Conservation (phyloP, 1,140 invertebrate species). For the Lordiphosa mommai region DNA sequence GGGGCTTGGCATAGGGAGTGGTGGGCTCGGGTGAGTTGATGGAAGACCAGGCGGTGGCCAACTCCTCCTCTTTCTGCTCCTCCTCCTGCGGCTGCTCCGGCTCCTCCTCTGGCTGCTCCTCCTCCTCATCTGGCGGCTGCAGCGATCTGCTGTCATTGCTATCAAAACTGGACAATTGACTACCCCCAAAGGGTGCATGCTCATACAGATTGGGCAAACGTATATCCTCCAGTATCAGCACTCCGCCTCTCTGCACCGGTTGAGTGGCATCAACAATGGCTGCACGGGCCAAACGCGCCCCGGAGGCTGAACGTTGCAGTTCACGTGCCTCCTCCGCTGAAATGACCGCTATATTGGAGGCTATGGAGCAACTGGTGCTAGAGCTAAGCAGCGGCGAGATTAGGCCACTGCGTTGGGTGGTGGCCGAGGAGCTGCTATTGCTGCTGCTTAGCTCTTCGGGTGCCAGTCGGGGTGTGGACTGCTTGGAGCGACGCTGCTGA, state of each 20-base stretch:
- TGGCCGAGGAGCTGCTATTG: slow-evolving; percentile 11
- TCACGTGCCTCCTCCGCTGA: slow-evolving; percentile 57
- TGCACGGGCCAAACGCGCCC: slow-evolving; percentile 8
- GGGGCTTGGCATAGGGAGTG: not conserved
- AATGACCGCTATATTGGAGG: slow-evolving; percentile 59
- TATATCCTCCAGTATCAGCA: slow-evolving; percentile 57
- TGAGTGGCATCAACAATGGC: slow-evolving; percentile 43
- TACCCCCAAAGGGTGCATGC: not conserved
- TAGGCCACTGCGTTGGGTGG: slow-evolving; percentile 5
- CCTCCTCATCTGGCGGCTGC: not conserved
- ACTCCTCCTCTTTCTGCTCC: not conserved
- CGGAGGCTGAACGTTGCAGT: slow-evolving; percentile 46
- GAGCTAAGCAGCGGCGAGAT: slow-evolving; percentile 28
- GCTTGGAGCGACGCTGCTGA: not conserved
- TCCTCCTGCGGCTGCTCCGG: not conserved
- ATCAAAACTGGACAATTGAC: slow-evolving; percentile 9
- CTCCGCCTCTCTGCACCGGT: slow-evolving; percentile 29
- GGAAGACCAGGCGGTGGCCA: too few species aligned
- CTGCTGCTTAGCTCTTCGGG: slow-evolving; percentile 31
- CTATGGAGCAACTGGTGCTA: slow-evolving; percentile 49
- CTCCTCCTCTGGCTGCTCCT: slow-evolving; percentile 7
- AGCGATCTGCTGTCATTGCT: slow-evolving; percentile 24
- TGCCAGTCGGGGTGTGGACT: not conserved
- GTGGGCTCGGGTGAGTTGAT: not conserved
- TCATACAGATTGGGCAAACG: slow-evolving; percentile 51